A percentile compares a stretch with the other conserved stretches of the same genome.
These are phyloP conservation scores for Cladopsammia gracilis DNA, from an alignment of 64 coral and sea anemone genomes.

Conservation along the genomic window DNA sequence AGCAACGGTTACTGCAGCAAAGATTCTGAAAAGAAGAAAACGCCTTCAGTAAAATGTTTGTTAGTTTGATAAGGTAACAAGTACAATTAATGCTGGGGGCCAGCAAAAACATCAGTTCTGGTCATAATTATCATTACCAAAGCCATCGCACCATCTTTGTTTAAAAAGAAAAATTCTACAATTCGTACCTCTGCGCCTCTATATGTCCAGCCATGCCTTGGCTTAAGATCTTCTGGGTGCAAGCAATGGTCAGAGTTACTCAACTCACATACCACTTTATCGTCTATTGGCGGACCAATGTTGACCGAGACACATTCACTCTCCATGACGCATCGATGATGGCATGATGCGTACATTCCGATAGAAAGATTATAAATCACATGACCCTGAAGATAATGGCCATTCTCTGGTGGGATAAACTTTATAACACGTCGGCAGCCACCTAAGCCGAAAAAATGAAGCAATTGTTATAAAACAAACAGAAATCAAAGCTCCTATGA, in stretches of 20 bases:
- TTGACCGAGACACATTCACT: constrained; percentile 4
- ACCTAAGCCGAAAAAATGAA: too few relatives aligned
- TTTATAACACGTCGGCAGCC: neutral
- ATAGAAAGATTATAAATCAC: neutral
- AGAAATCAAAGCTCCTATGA: too few relatives aligned
- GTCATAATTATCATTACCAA: neutral
- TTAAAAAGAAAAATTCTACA: neutral
- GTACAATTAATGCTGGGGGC: too few relatives aligned
- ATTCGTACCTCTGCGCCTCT: neutral
- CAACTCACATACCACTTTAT: neutral
- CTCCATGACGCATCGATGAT: neutral
- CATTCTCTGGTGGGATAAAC: neutral
- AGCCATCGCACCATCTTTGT: neutral
- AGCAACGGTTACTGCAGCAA: neutral
- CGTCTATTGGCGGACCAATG: neutral
- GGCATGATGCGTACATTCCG: neutral
- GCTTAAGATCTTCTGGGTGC: neutral
- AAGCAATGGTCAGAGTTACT: neutral
- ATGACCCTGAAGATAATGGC: neutral
- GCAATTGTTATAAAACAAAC: too few relatives aligned
- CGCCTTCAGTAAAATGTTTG: too few relatives aligned
- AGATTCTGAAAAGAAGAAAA: neutral
- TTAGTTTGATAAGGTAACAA: too few relatives aligned
- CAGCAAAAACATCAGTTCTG: neutral
- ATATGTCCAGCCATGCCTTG: neutral